Percentiles rank a stretch among this genome's conserved stretches.
Conservation (phyloP, 1,140 invertebrate genomes). For the Brachionus rubens region DNA sequence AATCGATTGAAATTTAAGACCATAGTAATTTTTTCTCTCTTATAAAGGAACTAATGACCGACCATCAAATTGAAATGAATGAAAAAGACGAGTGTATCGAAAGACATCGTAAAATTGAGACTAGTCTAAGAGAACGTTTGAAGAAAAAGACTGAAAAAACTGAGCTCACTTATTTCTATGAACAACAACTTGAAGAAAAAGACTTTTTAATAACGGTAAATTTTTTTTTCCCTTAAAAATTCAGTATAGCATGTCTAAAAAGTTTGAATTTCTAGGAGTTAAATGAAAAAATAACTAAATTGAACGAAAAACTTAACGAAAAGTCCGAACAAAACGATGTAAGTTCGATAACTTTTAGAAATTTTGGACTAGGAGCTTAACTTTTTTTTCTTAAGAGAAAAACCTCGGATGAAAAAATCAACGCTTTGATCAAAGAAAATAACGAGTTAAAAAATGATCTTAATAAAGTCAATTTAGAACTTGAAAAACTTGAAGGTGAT, state of each 20-base stretch:
- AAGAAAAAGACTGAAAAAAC: conserved; percentile 30
- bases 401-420: background rate
- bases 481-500: conserved; percentile 11
- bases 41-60: background rate
- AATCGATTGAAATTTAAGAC: too few species aligned
- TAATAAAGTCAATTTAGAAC: background rate
- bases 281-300: background rate
- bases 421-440: background rate
- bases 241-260: background rate
- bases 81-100: background rate
- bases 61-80: conserved; percentile 2
- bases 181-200: conserved; percentile 33
- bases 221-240: too few species aligned
- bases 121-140: background rate
- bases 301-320: background rate
- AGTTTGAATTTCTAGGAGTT: background rate
- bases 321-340: background rate
- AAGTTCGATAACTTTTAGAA: background rate
- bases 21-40: too few species aligned
- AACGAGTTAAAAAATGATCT: conserved; percentile 17
- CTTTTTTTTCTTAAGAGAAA: too few species aligned
- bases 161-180: conserved; percentile 28
- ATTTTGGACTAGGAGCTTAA: too few species aligned
- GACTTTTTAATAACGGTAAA: background rate
- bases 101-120: background rate